Conservation (phyloP, 2,888 invertebrate genomes). For the Eupsilia transversa region DNA sequence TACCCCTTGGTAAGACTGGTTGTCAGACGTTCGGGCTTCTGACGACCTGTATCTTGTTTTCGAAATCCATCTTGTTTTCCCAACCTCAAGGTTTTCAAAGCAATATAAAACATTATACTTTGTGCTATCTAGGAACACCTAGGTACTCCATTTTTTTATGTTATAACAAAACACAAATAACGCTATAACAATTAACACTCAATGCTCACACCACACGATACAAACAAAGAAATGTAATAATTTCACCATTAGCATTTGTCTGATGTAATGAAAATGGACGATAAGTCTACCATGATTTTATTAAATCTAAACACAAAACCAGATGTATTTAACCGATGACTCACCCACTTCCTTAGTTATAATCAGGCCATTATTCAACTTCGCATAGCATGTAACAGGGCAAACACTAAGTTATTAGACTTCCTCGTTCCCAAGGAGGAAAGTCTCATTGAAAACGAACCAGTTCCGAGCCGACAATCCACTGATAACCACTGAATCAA, state of each 20-base stretch:
- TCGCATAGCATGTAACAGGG: conserved; percentile 32
- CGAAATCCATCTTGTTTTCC: neutral
- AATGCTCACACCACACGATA: too few relatives aligned
- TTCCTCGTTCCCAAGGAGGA: conserved; percentile 58
- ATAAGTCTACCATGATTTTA: neutral
- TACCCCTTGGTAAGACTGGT: too few relatives aligned
- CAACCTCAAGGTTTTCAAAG: neutral
- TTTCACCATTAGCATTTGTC: too few relatives aligned
- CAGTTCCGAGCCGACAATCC: conserved; percentile 43
- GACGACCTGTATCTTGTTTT: too few relatives aligned
- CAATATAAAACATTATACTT: neutral
- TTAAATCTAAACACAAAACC: conserved; percentile 36
- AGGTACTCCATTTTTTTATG: too few relatives aligned
- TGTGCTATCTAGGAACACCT: neutral
- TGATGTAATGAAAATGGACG: too few relatives aligned
- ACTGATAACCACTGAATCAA: conserved; percentile 50
- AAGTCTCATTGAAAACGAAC: conserved; percentile 47
- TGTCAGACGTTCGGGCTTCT: too few relatives aligned
- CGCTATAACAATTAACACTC: too few relatives aligned
- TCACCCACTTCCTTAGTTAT: conserved; percentile 51
- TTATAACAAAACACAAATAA: too few relatives aligned
- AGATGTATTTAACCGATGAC: conserved; percentile 41
- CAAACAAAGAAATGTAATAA: too few relatives aligned
- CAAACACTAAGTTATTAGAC: conserved; percentile 43
- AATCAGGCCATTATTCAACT: conserved; percentile 53